These are phyloP conservation scores for Achlya flavicornis DNA, from an alignment of 2,888 invertebrate genomes.

Conservation along the genomic window DNA sequence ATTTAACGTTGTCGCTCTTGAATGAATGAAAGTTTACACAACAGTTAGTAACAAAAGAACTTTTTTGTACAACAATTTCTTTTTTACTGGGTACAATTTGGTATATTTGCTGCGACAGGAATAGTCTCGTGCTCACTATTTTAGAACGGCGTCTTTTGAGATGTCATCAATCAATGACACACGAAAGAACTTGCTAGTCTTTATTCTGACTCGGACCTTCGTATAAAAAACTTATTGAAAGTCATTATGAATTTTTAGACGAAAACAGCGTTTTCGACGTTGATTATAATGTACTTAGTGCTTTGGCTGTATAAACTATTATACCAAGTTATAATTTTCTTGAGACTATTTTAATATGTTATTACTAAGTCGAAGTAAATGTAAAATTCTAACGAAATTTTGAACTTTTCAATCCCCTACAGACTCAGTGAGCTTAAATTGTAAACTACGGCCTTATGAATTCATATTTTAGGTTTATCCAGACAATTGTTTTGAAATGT, in stretches of 20 bases:
- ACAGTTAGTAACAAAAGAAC: not conserved
- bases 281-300: not conserved
- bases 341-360: not conserved
- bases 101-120: not conserved
- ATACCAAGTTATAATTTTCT: not conserved
- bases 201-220: constrained; percentile 51
- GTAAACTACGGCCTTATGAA: not conserved
- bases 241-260: constrained; percentile 45
- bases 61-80: not conserved
- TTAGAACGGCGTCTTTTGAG: constrained; percentile 47
- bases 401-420: not conserved
- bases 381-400: not conserved
- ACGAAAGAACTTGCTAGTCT: too few relatives aligned
- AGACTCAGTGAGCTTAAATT: not conserved
- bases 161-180: constrained; percentile 68
- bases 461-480: not conserved
- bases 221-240: constrained; percentile 53
- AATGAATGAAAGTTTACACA: not conserved
- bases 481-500: not conserved
- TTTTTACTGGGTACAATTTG: not conserved
- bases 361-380: not conserved
- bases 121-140: constrained; percentile 30
- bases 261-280: constrained; percentile 15
- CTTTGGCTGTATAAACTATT: not conserved
- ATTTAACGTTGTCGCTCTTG: not conserved